Base-by-base conservation (phyloP, 2,113 vertebrate species). In the Delphinus delphis region DNA sequence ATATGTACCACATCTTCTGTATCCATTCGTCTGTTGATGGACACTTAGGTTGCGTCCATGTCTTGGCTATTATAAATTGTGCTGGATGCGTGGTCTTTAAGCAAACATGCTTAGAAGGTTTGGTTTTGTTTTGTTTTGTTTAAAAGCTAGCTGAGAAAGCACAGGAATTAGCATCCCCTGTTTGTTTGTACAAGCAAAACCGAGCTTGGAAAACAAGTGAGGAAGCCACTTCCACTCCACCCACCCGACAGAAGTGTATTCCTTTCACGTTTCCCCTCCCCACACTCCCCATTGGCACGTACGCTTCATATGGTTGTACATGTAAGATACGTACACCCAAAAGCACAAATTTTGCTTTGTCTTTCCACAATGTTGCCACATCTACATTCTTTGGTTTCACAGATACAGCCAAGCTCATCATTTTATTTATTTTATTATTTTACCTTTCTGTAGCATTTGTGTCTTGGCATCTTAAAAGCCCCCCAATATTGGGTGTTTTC, bases 291-390 rank as follows among this genome's bases (percentile, higher is more conserved):
- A 1, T 1, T 0, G 1, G 44, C 23, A 6, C 53, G 0, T 6
- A 0, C 5, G 2, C 0, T 7, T 6, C 1, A 7, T 1, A 1
- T 2, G 23, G 9, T 12, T 3, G 17, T 1, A 8, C 17, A 0
- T 0, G 0, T 0, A 14, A 68, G 65, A 4, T 2, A 0, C 33
- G 0, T 0, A 10, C 36, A 10, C 9, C 15, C n/a, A 10, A 2
- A 62, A 12, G 58, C 60, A 13, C 15, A 9, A 4, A 2, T 5
- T 44, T 26, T 50, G 79, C 47, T 18, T 2, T 21, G 3, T 15
- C 65, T 83, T 38, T 18, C 2, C 0, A 8, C 77, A 6, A 0
- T 1, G 3, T 21, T 5, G 1, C 53, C 20, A 12, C 18, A 1
- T 36, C 50, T 1, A 2, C 83, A 23, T 7, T 12, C 10, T 31